Evolutionary conservation across 2,888 invertebrate species (phyloP), one percentile per base, ranked within the genome.

Genomic region (Philopedon plagiatum): DNA sequence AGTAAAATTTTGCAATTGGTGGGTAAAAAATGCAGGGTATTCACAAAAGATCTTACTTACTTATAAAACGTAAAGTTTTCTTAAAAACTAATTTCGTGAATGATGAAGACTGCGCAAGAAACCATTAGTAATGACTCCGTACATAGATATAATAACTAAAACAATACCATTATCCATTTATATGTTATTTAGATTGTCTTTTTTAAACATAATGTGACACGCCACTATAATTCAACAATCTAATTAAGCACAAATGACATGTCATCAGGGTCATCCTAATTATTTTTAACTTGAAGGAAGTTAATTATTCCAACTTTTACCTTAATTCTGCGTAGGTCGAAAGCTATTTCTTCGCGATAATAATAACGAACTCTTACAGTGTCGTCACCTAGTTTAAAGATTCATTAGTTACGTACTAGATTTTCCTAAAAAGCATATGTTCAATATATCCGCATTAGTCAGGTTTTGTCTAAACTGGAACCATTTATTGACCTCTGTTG

Each of bases 221-320:
- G n/a, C 29, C 29, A 13, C 13, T n/a, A 39, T 39, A 39, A 19
- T 11, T 46, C 19, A 46, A 46, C 13, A 19, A 9, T 39, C 37
- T 5, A 46, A 46, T 46, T 21, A 46, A 21, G 11, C 21, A 1
- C 1, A 21, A 46, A 21, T 21, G 2, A 13, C 1, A 23, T 23
- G n/a, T 23, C n/a, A 23, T 49, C n/a, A 49, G 51, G 34, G 18
- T 51, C 18, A 57, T 19, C 13, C 11, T 34, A 37, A 37, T 57
- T 57, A 37, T 37, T n/a, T 37, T 57, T 57, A 7, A 54, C 26
- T 54, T 54, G 0, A 29, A 18, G 2, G 13, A 4, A 32, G 15
- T 46, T 61, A 44, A 44, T 61, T 32, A 44, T 18, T 19, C 44
- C 39, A 44, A 44, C 61, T 61, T 61, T 61, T 61, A 61, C 44